These are phyloP conservation scores for Nycticryphes semicollaris DNA, from an alignment of 2,113 vertebrate genomes.

Conservation along the genomic window DNA sequence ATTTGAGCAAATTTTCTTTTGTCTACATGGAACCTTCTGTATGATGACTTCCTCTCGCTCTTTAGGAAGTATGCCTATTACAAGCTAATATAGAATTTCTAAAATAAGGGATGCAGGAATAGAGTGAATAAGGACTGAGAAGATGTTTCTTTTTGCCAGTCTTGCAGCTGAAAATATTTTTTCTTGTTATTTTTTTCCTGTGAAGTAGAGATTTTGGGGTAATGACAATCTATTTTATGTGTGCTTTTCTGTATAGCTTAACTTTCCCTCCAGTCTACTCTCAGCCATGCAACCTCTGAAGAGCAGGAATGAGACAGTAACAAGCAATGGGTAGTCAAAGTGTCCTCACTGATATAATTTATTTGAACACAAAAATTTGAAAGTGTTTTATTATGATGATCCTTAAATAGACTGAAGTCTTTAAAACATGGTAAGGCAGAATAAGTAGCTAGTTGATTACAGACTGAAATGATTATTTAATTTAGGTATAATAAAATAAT, in stretches of 20 bases:
- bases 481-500: neutral
- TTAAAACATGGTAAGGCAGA: neutral
- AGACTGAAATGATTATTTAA: neutral
- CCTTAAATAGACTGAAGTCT: neutral
- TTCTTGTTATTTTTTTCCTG: neutral
- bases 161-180: neutral
- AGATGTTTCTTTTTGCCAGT: neutral
- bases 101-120: neutral
- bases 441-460: neutral
- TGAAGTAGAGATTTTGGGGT: neutral
- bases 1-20: neutral
- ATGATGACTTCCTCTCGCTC: neutral
- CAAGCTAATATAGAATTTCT: neutral
- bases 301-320: neutral
- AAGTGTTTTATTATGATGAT: neutral
- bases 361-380: neutral
- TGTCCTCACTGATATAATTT: neutral
- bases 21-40: neutral
- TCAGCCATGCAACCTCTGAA: neutral
- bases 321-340: neutral
- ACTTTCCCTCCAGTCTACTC: neutral
- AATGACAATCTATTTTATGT: neutral
- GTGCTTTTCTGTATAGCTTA: neutral
- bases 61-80: neutral
- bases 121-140: neutral